These are phyloP conservation scores for Palaemon carinicauda DNA, from an alignment of 1,140 invertebrate genomes.

Conservation along the genomic window DNA sequence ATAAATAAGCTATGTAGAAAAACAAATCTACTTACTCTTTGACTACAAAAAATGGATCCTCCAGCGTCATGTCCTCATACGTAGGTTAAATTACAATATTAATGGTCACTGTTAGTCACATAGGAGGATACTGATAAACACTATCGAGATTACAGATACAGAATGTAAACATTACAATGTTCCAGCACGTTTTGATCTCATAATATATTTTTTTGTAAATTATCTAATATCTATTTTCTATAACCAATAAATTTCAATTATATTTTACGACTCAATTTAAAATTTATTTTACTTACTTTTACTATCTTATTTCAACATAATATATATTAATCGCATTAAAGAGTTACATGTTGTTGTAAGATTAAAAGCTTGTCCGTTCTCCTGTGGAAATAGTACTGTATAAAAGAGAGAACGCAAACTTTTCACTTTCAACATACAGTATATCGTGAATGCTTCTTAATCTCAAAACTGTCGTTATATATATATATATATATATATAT, in stretches of 20 bases:
- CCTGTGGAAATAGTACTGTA: not conserved
- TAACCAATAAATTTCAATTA: too few species aligned
- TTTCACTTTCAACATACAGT: too few species aligned
- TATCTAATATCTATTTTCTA: too few species aligned
- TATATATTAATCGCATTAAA: too few species aligned
- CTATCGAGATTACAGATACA: conserved; percentile 25
- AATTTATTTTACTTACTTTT: too few species aligned
- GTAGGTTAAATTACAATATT: conserved; percentile 21
- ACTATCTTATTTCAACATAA: too few species aligned
- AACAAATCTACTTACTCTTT: conserved; percentile 81
- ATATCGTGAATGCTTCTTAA: too few species aligned
- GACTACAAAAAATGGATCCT: conserved; percentile 94
- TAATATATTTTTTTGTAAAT: too few species aligned
- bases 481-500: not conserved
- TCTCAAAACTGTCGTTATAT: not conserved
- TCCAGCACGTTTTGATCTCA: conserved; percentile 34
- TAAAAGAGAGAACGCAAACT: not conserved
- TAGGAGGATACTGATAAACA: conserved; percentile 28
- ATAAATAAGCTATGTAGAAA: not conserved
- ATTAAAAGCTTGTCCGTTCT: too few species aligned
- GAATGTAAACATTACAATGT: conserved; percentile 47
- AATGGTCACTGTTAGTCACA: conserved; percentile 34
- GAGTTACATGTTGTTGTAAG: too few species aligned
- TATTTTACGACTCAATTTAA: too few species aligned
- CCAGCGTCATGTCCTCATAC: conserved; percentile 81